phyloP scores from a whole-genome alignment of 1,140 invertebrate species.

The honey bee (Apis mellifera) region Amel_HAv3.1 CM009936.2:10897001-10897500 shows the following conservation, averaged over 20 bases:
- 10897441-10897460: background rate
- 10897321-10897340: too few species aligned
- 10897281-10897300: too few species aligned
- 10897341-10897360: too few species aligned
- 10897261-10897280: background rate
- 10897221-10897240: slow-evolving; percentile 65
- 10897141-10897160: slow-evolving; percentile 81
- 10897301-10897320: too few species aligned
- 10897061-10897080: slow-evolving; percentile 45
- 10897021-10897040: slow-evolving; percentile 80
- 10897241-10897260: background rate
- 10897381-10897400: too few species aligned
- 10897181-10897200: slow-evolving; percentile 70
- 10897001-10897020: slow-evolving; percentile 69
- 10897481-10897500: too few species aligned
- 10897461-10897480: background rate
- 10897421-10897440: too few species aligned
- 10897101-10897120: slow-evolving; percentile 75
- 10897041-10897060: slow-evolving; percentile 72
- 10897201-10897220: slow-evolving; percentile 52
- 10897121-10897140: slow-evolving; percentile 81
- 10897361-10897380: too few species aligned
- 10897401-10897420: too few species aligned
- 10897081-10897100: slow-evolving; percentile 37
- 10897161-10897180: slow-evolving; percentile 75